Evolutionary conservation across 2,113 vertebrate genomes (phyloP).

Genomic region (Platichthys flesus): DNA sequence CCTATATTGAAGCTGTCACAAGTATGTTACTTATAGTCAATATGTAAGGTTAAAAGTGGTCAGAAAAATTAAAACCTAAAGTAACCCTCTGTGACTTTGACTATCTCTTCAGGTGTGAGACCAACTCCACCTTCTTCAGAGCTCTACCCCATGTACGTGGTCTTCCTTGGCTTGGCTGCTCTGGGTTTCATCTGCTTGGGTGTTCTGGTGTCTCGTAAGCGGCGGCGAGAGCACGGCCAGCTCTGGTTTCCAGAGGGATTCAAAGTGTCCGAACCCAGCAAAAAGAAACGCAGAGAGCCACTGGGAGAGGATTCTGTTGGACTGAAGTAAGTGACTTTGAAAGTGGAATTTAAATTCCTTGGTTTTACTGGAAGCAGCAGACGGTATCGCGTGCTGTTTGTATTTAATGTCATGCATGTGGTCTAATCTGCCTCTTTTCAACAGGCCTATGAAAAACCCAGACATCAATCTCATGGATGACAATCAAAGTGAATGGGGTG

Average conservation of each 20-base stretch:
- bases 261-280: slow-evolving; percentile 92
- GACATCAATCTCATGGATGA: slow-evolving; percentile 95
- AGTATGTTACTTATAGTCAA: slow-evolving; percentile 82
- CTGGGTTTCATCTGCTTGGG: slow-evolving; percentile 86
- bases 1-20: slow-evolving; percentile 96
- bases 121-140: slow-evolving; percentile 75
- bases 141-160: slow-evolving; percentile 92
- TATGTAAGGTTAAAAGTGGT: background rate
- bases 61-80: background rate
- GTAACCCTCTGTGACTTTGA: slow-evolving; percentile 26
- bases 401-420: slow-evolving; percentile 3
- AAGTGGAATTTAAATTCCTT: background rate
- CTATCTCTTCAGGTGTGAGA: slow-evolving; percentile 84
- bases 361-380: background rate
- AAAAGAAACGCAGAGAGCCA: slow-evolving; percentile 96
- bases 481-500: slow-evolving; percentile 95
- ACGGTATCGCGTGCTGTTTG: background rate
- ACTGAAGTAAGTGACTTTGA: slow-evolving; percentile 87
- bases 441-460: slow-evolving; percentile 91
- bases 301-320: slow-evolving; percentile 96
- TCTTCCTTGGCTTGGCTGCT: slow-evolving; percentile 82
- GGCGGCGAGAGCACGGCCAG: slow-evolving; percentile 94
- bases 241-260: slow-evolving; percentile 98
- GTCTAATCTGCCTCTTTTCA: slow-evolving; percentile 32
- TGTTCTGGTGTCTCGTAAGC: slow-evolving; percentile 91